phyloP scores from a whole-genome alignment of 1,140 invertebrate species.

The Phenacoccus solenopsis region DNA sequence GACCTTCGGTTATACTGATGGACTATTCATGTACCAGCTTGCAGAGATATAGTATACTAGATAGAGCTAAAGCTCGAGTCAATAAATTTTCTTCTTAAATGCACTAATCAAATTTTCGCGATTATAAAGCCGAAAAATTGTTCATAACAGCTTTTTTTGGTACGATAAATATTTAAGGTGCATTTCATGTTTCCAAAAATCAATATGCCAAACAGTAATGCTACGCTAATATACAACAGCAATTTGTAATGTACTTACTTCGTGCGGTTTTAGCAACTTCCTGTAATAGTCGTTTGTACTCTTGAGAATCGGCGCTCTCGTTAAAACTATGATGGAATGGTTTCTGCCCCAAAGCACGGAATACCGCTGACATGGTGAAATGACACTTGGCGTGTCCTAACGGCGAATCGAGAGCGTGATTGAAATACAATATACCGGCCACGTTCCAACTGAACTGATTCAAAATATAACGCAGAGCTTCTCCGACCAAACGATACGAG shows the following conservation, averaged over 20 bases:
- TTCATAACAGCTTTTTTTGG: no score
- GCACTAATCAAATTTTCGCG: no score
- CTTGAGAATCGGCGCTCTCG: slow-evolving; percentile 35
- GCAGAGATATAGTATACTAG: no score
- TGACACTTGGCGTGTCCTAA: slow-evolving; percentile 58
- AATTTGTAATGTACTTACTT: slow-evolving; percentile 68
- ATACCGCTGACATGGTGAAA: slow-evolving; percentile 55
- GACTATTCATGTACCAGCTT: no score
- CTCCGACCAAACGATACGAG: slow-evolving; percentile 58
- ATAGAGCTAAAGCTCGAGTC: neutral
- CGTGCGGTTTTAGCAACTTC: slow-evolving; percentile 52
- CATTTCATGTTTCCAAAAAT: no score
- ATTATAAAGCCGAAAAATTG: no score
- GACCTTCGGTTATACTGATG: no score
- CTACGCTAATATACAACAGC: no score
- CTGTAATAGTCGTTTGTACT: slow-evolving; percentile 48
- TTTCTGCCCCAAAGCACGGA: slow-evolving; percentile 44
- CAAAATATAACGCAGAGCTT: slow-evolving; percentile 52
- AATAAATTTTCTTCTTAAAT: neutral
- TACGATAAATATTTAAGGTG: no score
- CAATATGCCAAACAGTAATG: neutral
- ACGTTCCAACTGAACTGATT: slow-evolving; percentile 56
- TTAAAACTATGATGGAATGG: slow-evolving; percentile 50
- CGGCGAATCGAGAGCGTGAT: slow-evolving; percentile 40
- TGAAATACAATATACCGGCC: slow-evolving; percentile 55